phyloP scores from a whole-genome alignment of 1,140 invertebrate genomes.

The Aphelinus certus region DNA sequence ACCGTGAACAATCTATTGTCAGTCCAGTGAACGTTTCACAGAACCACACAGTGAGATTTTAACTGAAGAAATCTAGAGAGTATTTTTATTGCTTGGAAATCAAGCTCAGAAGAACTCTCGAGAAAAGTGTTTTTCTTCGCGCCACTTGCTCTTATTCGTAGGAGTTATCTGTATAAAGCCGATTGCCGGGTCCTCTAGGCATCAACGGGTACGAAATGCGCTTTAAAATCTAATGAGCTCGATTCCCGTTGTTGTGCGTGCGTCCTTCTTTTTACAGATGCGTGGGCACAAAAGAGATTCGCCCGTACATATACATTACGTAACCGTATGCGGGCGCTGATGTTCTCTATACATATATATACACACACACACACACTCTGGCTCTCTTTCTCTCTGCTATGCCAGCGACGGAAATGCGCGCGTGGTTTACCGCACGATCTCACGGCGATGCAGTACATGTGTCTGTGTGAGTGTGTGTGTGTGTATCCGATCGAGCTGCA shows the following conservation, averaged over 20 bases:
- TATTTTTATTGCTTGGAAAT: no score
- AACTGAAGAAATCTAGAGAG: no score
- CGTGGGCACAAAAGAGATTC: background rate
- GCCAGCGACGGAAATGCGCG: conserved; percentile 10
- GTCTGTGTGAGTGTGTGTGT: no score
- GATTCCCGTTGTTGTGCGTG: background rate
- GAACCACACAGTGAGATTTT: no score
- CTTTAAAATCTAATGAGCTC: background rate
- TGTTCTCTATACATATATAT: no score
- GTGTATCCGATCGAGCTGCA: no score
- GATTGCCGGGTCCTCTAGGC: conserved; percentile 1
- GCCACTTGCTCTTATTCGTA: no score
- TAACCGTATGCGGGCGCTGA: conserved; percentile 10
- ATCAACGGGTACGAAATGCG: background rate
- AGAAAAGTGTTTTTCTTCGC: no score
- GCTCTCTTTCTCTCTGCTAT: background rate
- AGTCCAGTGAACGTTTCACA: no score
- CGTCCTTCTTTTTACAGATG: background rate
- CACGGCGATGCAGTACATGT: conserved; percentile 2
- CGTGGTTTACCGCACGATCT: conserved; percentile 19
- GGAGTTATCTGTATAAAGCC: background rate
- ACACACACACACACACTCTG: no score
- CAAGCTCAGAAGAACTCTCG: no score
- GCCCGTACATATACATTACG: conserved; percentile 14
- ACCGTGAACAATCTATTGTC: no score